Base-by-base conservation (phyloP, 2,888 invertebrate genomes). In the Danaus chrysippus region DNA sequence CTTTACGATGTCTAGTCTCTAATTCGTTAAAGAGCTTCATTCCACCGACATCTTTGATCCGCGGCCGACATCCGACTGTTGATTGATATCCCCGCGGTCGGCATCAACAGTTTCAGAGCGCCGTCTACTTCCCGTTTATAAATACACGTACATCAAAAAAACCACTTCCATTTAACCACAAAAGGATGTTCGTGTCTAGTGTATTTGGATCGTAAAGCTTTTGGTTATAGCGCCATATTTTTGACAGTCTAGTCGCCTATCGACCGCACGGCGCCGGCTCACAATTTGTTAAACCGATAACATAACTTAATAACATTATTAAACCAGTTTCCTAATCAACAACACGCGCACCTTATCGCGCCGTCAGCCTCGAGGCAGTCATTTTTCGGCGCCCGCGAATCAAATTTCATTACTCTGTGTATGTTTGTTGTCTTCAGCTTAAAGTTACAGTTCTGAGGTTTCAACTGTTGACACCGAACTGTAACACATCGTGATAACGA, bases 41-140 rank as follows among this genome's bases (percentile, higher is more conserved):
- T 59, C 59, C 54, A 41, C 58, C 62, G 44, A 56, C 58, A 17
- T 61, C 62, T 61, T 63, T 69, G 67, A 67, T 69, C 69, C 69
- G 61, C 57, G 65, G 49, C 63, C 61, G 63, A 71, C 64, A 68
- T 65, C 65, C 62, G 43, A 64, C 62, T 23, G 57, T 57, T 64
- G 67, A 67, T 68, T 71, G 69, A 68, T 70, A 62, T 56, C 59
- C 55, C 52, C 17, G 46, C 54, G 49, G 59, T 17, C 42, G 42
- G n/a, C 54, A 63, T 63, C 56, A 65, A 53, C 19, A 56, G 56
- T 34, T 57, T 46, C 10, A 49, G 52, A 54, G 42, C 54, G 53
- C 43, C 42, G 41, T 15, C 10, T 53, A 61, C 64, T 66, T 66
- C 66, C 66, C 66, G 64, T 64, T 66, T 66, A 66, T 60, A 58